Percentiles rank a stretch among this genome's conserved stretches.
Conservation (phyloP, 2,888 invertebrate species). For the Diarsia dahlii region DNA sequence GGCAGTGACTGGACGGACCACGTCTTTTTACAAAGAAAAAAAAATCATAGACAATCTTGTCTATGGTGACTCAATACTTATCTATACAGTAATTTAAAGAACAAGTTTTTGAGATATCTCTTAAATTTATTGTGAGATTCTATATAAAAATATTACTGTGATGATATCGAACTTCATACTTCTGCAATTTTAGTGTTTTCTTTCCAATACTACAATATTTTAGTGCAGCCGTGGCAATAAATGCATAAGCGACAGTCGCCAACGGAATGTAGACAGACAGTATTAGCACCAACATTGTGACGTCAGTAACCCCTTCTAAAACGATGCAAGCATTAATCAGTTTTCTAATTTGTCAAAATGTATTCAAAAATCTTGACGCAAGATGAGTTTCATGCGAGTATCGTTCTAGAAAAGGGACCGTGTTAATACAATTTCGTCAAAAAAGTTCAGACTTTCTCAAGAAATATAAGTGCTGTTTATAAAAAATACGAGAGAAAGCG, state of each 20-base stretch:
- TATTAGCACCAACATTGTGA: conserved; percentile 35
- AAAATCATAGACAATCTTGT: conserved; percentile 11
- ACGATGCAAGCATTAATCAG: neutral
- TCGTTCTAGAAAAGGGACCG: neutral
- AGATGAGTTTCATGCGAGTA: neutral
- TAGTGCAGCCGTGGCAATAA: conserved; percentile 35
- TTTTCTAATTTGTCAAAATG: neutral
- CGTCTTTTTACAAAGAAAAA: conserved; percentile 31
- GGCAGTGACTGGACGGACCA: conserved; percentile 74
- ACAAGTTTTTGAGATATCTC: conserved; percentile 23
- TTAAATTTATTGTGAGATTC: conserved; percentile 60
- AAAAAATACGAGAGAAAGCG: neutral
- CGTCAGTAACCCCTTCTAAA: neutral
- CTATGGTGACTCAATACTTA: conserved; percentile 13
- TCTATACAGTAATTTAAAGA: conserved; percentile 2
- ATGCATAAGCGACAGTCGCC: conserved; percentile 37
- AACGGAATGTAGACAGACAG: conserved; percentile 22
- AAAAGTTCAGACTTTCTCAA: neutral
- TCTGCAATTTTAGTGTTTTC: conserved; percentile 8
- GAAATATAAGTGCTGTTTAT: neutral
- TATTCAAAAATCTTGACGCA: neutral
- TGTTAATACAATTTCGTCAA: no score
- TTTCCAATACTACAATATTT: neutral
- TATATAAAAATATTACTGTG: conserved; percentile 44
- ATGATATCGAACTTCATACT: conserved; percentile 41